Conservation (phyloP, 2,888 invertebrate genomes). For the Falcaria lacertinaria region DNA sequence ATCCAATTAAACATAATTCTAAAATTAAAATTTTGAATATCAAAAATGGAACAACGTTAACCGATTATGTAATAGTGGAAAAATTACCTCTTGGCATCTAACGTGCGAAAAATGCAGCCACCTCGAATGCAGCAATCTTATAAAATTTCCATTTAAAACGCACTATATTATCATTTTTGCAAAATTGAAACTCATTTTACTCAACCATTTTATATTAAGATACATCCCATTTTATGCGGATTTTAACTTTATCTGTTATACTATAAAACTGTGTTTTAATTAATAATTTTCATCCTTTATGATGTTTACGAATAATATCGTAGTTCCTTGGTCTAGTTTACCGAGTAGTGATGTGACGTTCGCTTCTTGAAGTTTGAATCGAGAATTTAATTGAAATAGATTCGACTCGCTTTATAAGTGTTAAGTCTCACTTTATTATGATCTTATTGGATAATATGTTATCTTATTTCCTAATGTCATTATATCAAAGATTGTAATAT, state of each 20-base stretch:
- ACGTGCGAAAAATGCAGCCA: slow-evolving; percentile 60
- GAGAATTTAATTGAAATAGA: too few species aligned
- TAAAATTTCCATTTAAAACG: slow-evolving; percentile 79
- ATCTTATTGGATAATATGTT: too few species aligned
- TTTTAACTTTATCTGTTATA: slow-evolving; percentile 24
- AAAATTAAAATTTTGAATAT: too few species aligned
- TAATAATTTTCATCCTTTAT: slow-evolving; percentile 24
- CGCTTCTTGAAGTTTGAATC: slow-evolving; percentile 30
- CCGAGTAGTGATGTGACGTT: slow-evolving; percentile 55
- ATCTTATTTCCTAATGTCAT: too few species aligned
- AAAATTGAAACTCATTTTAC: slow-evolving; percentile 62
- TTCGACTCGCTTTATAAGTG: too few species aligned
- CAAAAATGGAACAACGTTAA: too few species aligned
- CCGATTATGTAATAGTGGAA: slow-evolving; percentile 55
- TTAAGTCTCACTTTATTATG: too few species aligned
- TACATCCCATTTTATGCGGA: slow-evolving; percentile 13
- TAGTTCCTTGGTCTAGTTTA: slow-evolving; percentile 71
- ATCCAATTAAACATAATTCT: too few species aligned
- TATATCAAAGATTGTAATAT: too few species aligned
- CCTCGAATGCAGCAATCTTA: slow-evolving; percentile 53
- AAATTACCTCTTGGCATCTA: slow-evolving; percentile 42
- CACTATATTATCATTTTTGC: slow-evolving; percentile 75
- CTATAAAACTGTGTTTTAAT: slow-evolving; percentile 30
- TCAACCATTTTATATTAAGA: slow-evolving; percentile 23
- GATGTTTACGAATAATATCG: slow-evolving; percentile 29